These are phyloP conservation scores for Camarhynchus parvulus DNA, from an alignment of 2,113 vertebrate genomes.

Conservation along the genomic window DNA sequence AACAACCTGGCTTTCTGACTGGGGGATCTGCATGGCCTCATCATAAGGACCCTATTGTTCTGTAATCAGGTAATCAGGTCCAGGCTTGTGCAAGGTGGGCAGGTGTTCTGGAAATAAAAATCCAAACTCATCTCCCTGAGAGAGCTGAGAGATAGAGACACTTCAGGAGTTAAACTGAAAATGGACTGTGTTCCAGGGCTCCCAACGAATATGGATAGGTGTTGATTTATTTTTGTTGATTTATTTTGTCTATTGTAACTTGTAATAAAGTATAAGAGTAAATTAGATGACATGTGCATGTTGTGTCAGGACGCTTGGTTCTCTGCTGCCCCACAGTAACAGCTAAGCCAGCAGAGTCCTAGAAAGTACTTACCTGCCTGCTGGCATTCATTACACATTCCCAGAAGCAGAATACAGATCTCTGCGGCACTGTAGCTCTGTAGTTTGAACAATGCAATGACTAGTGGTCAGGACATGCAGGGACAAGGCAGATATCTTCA, in stretches of 20 bases:
- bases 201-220: neutral
- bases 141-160: neutral
- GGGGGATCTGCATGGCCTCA: neutral
- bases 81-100: neutral
- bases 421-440: neutral
- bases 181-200: neutral
- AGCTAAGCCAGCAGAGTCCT: neutral
- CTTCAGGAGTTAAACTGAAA: neutral
- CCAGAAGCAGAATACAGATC: neutral
- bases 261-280: neutral
- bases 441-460: neutral
- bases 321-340: neutral
- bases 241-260: neutral
- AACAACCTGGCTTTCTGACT: neutral
- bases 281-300: fast-evolving
- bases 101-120: neutral
- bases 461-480: neutral
- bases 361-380: neutral
- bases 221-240: neutral
- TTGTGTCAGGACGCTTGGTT: neutral
- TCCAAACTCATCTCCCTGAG: neutral
- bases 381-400: fast-evolving
- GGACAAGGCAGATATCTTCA: neutral
- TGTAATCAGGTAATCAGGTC: fast-evolving
- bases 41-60: neutral